phyloP scores from a whole-genome alignment of 2,797 vertebrate genomes.

The Enteromius trimaculatus region DNA sequence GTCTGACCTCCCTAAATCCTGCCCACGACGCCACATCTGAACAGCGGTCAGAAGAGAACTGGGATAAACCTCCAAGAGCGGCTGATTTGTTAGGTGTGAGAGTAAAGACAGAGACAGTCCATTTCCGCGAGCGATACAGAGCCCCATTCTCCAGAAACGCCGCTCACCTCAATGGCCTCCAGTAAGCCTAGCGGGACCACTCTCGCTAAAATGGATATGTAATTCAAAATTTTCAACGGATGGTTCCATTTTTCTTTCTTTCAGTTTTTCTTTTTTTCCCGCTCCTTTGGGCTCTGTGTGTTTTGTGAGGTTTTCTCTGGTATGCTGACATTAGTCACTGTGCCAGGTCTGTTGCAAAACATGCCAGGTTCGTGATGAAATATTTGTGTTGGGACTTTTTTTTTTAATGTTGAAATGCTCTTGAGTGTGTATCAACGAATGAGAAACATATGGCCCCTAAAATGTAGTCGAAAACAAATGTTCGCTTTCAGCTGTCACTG shows the following conservation, averaged over 20 bases:
- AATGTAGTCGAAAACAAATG: slow-evolving; percentile 67
- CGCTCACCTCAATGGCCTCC: slow-evolving; percentile 27
- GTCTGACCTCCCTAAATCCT: slow-evolving; percentile 53
- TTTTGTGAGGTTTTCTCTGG: slow-evolving; percentile 52
- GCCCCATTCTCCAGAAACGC: slow-evolving; percentile 29
- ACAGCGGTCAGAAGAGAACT: slow-evolving; percentile 36
- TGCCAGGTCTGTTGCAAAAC: slow-evolving; percentile 54
- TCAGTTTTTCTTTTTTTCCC: neutral
- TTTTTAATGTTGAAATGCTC: slow-evolving; percentile 74
- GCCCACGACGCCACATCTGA: slow-evolving; percentile 43
- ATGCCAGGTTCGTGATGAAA: slow-evolving; percentile 62
- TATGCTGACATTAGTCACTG: slow-evolving; percentile 59
- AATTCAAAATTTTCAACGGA: slow-evolving; percentile 35
- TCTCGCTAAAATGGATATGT: slow-evolving; percentile 39
- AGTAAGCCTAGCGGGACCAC: slow-evolving; percentile 27
- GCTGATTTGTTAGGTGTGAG: slow-evolving; percentile 69
- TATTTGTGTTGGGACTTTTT: slow-evolving; percentile 62
- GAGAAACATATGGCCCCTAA: slow-evolving; percentile 78
- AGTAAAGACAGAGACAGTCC: slow-evolving; percentile 49
- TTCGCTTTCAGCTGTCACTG: slow-evolving; percentile 67
- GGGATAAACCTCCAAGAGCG: slow-evolving; percentile 39
- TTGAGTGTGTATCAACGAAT: slow-evolving; percentile 79
- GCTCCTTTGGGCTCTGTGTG: slow-evolving; percentile 48
- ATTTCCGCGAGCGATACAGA: slow-evolving; percentile 50
- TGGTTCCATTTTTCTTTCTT: slow-evolving; percentile 53